These are phyloP conservation scores for Drosophila pegasa DNA, from an alignment of 2,888 invertebrate species.

Conservation along the genomic window DNA sequence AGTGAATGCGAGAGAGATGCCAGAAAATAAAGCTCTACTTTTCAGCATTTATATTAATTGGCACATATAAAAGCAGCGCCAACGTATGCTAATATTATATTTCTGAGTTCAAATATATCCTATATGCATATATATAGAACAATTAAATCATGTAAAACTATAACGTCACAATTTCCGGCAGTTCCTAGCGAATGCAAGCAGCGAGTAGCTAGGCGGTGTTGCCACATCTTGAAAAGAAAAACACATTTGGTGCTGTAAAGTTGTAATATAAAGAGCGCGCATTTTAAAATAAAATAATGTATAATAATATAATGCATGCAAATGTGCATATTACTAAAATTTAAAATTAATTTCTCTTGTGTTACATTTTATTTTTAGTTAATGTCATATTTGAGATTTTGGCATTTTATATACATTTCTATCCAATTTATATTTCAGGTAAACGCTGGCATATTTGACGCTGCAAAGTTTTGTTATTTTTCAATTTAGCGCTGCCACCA, in stretches of 20 bases:
- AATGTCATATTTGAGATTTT: not conserved
- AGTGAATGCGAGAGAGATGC: not conserved
- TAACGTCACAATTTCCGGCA: constrained; percentile 13
- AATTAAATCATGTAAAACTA: not conserved
- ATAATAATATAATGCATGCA: not conserved
- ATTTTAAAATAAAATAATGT: not conserved
- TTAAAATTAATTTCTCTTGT: not conserved
- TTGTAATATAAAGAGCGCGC: not conserved
- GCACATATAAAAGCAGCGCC: not conserved
- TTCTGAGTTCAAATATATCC: not conserved
- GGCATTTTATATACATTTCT: not conserved
- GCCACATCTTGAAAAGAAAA: constrained; percentile 1
- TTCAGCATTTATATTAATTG: not conserved
- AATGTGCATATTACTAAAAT: not conserved
- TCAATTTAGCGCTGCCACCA: constrained; percentile 22
- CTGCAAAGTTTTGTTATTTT: constrained; percentile 29
- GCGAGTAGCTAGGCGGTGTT: constrained; percentile 4
- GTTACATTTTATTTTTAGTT: not conserved
- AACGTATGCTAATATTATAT: not conserved
- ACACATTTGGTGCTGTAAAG: constrained; percentile 13
- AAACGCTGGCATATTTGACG: not conserved
- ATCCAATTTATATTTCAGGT: not conserved
- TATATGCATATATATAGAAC: not conserved
- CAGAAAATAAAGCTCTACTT: not conserved
- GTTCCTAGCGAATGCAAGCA: not conserved